Evolutionary conservation across 2,888 invertebrate species (phyloP).

Genomic region (Drosophila gaucha): DNA sequence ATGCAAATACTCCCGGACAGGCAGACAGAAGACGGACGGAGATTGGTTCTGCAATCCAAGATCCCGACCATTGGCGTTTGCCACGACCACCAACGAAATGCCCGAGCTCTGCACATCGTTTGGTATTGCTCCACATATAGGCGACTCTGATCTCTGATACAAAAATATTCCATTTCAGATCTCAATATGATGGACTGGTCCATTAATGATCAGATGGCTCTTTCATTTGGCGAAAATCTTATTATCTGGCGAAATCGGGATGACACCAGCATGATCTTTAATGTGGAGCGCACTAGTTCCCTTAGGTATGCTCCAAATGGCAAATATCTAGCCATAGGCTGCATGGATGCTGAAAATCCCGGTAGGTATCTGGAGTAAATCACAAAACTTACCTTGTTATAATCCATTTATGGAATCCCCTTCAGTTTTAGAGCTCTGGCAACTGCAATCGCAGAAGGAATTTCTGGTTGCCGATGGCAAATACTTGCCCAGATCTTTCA

Average conservation of each 20-base stretch:
- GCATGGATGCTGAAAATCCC: slow-evolving; percentile 64
- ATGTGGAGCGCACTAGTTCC: slow-evolving; percentile 66
- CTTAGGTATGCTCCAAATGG: slow-evolving; percentile 81
- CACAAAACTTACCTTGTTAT: neutral
- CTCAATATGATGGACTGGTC: slow-evolving; percentile 83
- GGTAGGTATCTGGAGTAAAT: slow-evolving; percentile 46
- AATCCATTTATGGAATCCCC: too few relatives aligned
- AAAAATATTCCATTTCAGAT: slow-evolving; percentile 46
- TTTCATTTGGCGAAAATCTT: slow-evolving; percentile 81
- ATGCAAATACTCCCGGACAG: neutral
- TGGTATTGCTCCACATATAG: slow-evolving; percentile 18
- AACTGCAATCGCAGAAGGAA: slow-evolving; percentile 56
- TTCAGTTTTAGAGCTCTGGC: slow-evolving; percentile 82
- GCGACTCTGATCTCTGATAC: too few relatives aligned
- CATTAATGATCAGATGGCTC: slow-evolving; percentile 77
- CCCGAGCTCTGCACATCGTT: slow-evolving; percentile 51
- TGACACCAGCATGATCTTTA: slow-evolving; percentile 78
- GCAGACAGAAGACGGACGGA: slow-evolving; percentile 30
- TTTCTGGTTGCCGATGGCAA: slow-evolving; percentile 75
- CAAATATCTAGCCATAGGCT: slow-evolving; percentile 80
- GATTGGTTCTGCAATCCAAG: slow-evolving; percentile 84
- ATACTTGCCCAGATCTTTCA: slow-evolving; percentile 54
- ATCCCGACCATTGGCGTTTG: slow-evolving; percentile 70
- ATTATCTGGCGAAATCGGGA: slow-evolving; percentile 81
- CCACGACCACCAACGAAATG: slow-evolving; percentile 82